Evolutionary conservation across 2,888 invertebrate species (phyloP), one percentile per base, ranked within the genome.

Genomic region (Nesidiocoris tenuis): DNA sequence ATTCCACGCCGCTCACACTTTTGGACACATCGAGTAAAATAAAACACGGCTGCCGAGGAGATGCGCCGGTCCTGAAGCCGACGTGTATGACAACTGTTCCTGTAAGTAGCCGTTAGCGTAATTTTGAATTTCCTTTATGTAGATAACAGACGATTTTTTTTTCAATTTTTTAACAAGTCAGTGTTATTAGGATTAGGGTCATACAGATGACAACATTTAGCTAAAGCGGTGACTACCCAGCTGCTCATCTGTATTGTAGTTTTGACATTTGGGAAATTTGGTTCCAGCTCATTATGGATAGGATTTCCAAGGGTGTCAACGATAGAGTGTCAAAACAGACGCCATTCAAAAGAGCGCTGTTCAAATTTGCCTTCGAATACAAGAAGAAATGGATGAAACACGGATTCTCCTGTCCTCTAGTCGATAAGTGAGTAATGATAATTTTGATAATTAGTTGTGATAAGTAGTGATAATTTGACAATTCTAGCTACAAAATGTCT

Each of bases 61-160:
- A 99, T 84, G 95, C 96, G 12, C 90, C 93, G 61, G 91, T 95
- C 0, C 86, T 99, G 74, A 88, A 88, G 81, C 99, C 99, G 1
- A 96, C 98, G 1, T 91, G 97, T 82, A 92, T 99, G 87, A 96
- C 97, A 1, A 91, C 96, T 66, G 99, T 99, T 61, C 99, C 99
- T 77, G 95, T 96, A 82, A 87, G 88, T 85, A 18, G 3, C 55
- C 1, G n/a, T n/a, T 39, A n/a, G n/a, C n/a, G n/a, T n/a, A n/a
- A n/a, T n/a, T n/a, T n/a, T n/a, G n/a, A n/a, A n/a, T 7, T 18
- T n/a, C n/a, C 9, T 18, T 61, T 17, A 25, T 23, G n/a, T 56
- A 56, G 1, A 56, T 1, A 22, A 18, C 9, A 56, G 9, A 56
- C 57, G 25, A 23, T 2, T 25, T n/a, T 25, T 64, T 72, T 2